These are phyloP conservation scores for Pollachius pollachius DNA, from an alignment of 2,113 vertebrate species.

Conservation along the genomic window DNA sequence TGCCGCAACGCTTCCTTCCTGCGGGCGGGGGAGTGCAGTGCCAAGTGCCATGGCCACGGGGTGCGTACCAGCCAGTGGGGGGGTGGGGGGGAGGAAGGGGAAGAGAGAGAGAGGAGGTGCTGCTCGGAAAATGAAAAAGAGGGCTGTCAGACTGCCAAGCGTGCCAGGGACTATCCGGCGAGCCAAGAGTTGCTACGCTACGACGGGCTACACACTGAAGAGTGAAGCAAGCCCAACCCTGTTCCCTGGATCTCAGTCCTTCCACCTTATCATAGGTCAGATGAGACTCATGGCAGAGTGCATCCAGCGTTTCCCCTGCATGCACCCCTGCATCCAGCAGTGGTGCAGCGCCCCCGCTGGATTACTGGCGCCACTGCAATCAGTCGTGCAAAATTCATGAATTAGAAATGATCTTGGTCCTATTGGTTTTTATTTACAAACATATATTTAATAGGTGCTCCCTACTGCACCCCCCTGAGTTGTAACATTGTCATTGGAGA, in stretches of 20 bases:
- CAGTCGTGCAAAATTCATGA: too few species aligned
- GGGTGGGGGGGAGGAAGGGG: slow-evolving; percentile 5
- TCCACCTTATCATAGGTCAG: not conserved
- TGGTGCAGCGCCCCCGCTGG: too few species aligned
- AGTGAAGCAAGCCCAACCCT: not conserved
- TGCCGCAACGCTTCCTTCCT: slow-evolving; percentile 91
- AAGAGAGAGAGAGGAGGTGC: not conserved
- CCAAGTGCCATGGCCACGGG: slow-evolving; percentile 86
- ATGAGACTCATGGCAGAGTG: too few species aligned
- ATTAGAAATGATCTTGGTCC: too few species aligned
- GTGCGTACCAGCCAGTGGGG: slow-evolving; percentile 67
- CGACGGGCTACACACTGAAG: not conserved
- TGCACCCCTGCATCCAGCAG: too few species aligned
- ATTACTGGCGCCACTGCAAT: too few species aligned
- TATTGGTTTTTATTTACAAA: too few species aligned
- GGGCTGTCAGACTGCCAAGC: slow-evolving; percentile 24
- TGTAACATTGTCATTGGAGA: too few species aligned
- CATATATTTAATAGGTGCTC: too few species aligned
- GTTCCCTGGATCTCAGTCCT: not conserved
- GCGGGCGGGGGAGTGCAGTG: slow-evolving; percentile 79
- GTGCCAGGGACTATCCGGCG: not conserved
- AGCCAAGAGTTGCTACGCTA: not conserved
- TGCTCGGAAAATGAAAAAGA: not conserved
- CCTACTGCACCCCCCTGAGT: too few species aligned
- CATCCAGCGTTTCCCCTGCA: too few species aligned